These are phyloP conservation scores for Cancer borealis DNA, from an alignment of 2,888 invertebrate species.

Conservation along the genomic window DNA sequence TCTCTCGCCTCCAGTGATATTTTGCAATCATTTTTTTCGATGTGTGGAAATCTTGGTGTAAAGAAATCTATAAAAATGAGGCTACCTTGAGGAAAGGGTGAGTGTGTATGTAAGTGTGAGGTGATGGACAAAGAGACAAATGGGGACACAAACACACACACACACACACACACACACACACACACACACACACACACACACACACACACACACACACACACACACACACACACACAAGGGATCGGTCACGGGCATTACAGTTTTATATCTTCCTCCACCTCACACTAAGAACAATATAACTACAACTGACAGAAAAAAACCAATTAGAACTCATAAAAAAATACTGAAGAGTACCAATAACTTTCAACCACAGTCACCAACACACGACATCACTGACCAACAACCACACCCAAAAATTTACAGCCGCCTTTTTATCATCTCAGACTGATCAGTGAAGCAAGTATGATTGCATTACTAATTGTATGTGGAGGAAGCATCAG, in stretches of 20 bases:
- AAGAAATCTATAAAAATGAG: slow-evolving; percentile 1
- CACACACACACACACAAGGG: slow-evolving; percentile 5
- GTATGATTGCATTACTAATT: neutral
- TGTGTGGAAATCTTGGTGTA: slow-evolving; percentile 23
- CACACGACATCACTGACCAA: too few relatives aligned
- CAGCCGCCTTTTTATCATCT: neutral
- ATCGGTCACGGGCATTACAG: neutral
- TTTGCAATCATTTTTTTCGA: neutral
- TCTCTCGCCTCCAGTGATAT: neutral
- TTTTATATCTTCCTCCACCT: neutral
- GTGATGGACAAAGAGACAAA: neutral
- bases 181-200: slow-evolving; percentile 36
- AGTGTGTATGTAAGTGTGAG: neutral
- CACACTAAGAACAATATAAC: neutral
- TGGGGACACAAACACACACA: slow-evolving; percentile 28
- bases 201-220: slow-evolving; percentile 30
- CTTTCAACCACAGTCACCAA: too few relatives aligned
- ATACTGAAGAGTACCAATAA: too few relatives aligned
- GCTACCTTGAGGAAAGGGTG: slow-evolving; percentile 10
- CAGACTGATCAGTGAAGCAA: neutral
- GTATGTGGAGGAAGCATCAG: neutral
- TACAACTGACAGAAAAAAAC: too few relatives aligned
- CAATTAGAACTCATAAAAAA: too few relatives aligned
- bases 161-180: slow-evolving; percentile 38
- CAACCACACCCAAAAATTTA: neutral